A percentile compares a stretch with the other conserved stretches of the same genome.
Evolutionary conservation across 1,140 invertebrate species (phyloP).

Genomic region (Pogonomyrmex californicus): DNA sequence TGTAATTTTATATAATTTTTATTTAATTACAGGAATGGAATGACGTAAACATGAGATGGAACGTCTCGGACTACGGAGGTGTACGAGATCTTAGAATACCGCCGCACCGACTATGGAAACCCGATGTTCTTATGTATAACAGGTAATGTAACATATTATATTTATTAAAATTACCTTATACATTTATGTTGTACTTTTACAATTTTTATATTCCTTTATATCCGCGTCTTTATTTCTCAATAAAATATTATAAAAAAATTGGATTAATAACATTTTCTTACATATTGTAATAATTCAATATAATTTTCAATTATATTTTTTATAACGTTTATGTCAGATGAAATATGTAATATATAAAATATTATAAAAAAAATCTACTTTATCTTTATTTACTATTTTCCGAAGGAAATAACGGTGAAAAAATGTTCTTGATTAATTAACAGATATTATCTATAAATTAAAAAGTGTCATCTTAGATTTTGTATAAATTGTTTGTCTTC

Average conservation of each 20-base stretch:
- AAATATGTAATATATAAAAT: background rate
- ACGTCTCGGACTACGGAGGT: conserved; percentile 97
- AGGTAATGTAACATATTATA: conserved; percentile 89
- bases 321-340: background rate
- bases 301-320: background rate
- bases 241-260: background rate
- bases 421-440: conserved; percentile 12
- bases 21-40: conserved; percentile 95
- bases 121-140: conserved; percentile 99
- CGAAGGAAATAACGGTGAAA: background rate
- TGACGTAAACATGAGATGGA: conserved; percentile 99
- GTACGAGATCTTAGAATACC: conserved; percentile 98
- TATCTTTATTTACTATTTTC: background rate
- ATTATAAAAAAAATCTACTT: background rate
- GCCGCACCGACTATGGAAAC: conserved; percentile 98
- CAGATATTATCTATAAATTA: conserved; percentile 48
- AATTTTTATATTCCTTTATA: background rate
- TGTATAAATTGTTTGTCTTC: conserved; percentile 1
- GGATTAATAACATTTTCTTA: background rate
- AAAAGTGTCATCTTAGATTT: conserved; percentile 15
- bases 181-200: background rate
- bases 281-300: background rate
- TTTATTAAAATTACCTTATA: conserved; percentile 20
- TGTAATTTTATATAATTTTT: background rate
- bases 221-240: background rate